These are phyloP conservation scores for Clostera curtula DNA, from an alignment of 2,888 invertebrate species.

Conservation along the genomic window DNA sequence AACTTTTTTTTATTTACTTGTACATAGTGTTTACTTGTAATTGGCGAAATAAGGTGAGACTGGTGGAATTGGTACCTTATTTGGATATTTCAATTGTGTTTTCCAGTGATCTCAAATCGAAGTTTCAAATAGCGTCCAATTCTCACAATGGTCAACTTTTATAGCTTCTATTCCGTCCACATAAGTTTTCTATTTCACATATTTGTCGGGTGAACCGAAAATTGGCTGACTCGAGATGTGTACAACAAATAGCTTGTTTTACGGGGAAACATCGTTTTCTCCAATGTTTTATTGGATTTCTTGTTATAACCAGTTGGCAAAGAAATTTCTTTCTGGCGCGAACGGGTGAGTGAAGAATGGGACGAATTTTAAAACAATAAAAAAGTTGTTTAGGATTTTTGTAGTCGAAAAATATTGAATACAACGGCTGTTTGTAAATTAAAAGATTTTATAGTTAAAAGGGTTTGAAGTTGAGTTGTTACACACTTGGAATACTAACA, in stretches of 20 bases:
- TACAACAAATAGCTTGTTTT: conserved; percentile 58
- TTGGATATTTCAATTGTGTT: conserved; percentile 13
- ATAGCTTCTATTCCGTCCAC: conserved; percentile 54
- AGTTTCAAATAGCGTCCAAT: conserved; percentile 41
- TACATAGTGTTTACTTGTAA: too few relatives aligned
- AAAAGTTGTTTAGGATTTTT: too few relatives aligned
- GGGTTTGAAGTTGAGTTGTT: too few relatives aligned
- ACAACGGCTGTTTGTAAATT: too few relatives aligned
- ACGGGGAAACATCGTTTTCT: conserved; percentile 49
- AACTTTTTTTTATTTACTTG: too few relatives aligned
- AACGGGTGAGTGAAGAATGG: conserved; percentile 10
- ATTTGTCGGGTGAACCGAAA: conserved; percentile 47
- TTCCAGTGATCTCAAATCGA: conserved; percentile 29
- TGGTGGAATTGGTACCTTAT: too few relatives aligned
- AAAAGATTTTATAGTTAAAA: too few relatives aligned
- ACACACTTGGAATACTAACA: too few relatives aligned
- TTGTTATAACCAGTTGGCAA: conserved; percentile 50
- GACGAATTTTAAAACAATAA: conserved; percentile 9
- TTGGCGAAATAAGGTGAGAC: too few relatives aligned
- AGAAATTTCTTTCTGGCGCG: conserved; percentile 36
- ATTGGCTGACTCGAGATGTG: conserved; percentile 53
- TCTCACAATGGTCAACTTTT: conserved; percentile 55
- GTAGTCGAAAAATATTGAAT: too few relatives aligned
- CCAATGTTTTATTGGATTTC: conserved; percentile 55
- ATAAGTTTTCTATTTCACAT: conserved; percentile 53